Evolutionary conservation across 1,140 invertebrate species (phyloP), one percentile per base, ranked within the genome.

Genomic region (Heliconius hermathena): DNA sequence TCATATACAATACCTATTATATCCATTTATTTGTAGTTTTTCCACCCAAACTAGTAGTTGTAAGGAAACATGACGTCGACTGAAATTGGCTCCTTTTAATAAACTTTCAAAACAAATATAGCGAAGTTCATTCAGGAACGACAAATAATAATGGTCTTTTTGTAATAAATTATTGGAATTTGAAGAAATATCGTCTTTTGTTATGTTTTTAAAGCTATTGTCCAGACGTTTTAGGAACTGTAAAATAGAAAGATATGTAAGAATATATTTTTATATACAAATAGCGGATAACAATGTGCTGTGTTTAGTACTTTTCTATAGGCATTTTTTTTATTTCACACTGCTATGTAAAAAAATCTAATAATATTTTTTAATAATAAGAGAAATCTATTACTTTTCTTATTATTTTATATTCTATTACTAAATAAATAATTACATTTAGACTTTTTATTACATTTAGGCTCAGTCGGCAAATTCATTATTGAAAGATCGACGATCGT

Each of bases 21-120:
- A 72, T 72, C 33, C 16, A 72, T 41, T 22, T 11, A 72, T 72
- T 72, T 20, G 18, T 29, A 72, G 20, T 20, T 72, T 72, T 22
- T 87, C 85, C 0, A 76, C 11, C 75, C 96, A 92, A 5, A 77
- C 79, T 8, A 95, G 83, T 38, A 96, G 93, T 73, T 96, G 93
- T 46, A 98, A 90, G 52, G 96, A 96, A 1, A 96, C 95, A 52
- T 95, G 95, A 71, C 97, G 95, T 8, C 97, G 93, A 41, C 95
- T 95, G 90, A 97, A 97, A 83, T 97, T 97, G n/a, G 97, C 96
- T 4, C 97, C 97, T 1, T 95, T 93, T 82, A 96, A 95, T 11
- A 98, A 88, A 88, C 95, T 96, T 0, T 88, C 87, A 33, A 96
- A 94, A 80, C 96, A 95, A 77, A 95, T 92, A 2, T 91, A 78